phyloP scores from a whole-genome alignment of 2,888 invertebrate genomes.

The Urechis unicinctus region DNA sequence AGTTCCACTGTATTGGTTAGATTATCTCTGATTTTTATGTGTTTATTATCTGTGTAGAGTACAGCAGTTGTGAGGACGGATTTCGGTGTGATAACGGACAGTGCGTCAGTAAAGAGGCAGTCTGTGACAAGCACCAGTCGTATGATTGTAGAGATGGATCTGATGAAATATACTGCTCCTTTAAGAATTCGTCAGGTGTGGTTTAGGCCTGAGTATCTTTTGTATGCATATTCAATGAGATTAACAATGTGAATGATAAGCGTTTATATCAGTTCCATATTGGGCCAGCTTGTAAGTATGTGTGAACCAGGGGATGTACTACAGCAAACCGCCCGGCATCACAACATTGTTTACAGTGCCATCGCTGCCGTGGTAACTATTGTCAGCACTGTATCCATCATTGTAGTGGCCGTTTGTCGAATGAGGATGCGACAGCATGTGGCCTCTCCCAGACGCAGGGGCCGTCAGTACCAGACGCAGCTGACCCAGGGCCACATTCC shows the following conservation, averaged over 20 bases:
- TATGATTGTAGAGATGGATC: background rate
- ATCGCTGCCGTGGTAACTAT: background rate
- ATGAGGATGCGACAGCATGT: background rate
- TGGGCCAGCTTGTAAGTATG: no score
- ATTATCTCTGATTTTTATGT: no score
- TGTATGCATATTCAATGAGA: background rate
- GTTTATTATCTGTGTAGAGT: no score
- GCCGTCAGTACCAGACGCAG: no score
- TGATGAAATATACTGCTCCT: background rate
- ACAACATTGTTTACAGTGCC: conserved; percentile 1
- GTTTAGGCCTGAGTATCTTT: background rate
- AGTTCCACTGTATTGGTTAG: no score
- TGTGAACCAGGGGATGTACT: no score
- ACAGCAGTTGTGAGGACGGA: no score
- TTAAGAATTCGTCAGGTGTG: background rate
- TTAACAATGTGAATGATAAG: no score
- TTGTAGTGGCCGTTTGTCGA: conserved; percentile 1
- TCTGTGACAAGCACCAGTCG: background rate
- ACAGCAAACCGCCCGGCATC: background rate
- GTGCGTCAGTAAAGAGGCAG: background rate
- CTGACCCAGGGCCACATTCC: no score
- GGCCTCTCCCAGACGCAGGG: no score
- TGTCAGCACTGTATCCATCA: background rate
- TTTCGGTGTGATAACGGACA: background rate
- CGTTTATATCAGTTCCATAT: no score